phyloP scores from a whole-genome alignment of 2,888 invertebrate species.

The Chelonus formosanus region DNA sequence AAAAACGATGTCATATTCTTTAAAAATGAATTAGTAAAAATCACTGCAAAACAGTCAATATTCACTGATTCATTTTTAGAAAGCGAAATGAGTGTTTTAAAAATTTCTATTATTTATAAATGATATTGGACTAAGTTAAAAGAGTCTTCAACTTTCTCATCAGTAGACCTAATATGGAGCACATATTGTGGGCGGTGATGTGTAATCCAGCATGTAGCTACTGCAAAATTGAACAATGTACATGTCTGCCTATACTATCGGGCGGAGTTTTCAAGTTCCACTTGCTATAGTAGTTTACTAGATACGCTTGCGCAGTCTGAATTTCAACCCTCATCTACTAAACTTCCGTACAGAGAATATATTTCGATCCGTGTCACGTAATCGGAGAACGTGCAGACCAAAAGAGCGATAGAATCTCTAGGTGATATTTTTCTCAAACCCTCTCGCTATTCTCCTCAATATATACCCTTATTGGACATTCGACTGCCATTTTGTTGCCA shows the following conservation, averaged over 20 bases:
- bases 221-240: conserved; percentile 1
- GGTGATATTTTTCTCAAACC: conserved; percentile 25
- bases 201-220: conserved; percentile 8
- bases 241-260: conserved; percentile 5
- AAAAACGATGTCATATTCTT: too few relatives aligned
- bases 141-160: background rate
- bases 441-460: conserved; percentile 28
- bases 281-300: conserved; percentile 3
- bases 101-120: too few relatives aligned
- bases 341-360: conserved; percentile 32
- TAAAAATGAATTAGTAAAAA: too few relatives aligned
- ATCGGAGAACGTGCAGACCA: conserved; percentile 42
- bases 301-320: conserved; percentile 18
- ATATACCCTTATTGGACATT: conserved; percentile 15
- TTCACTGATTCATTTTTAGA: too few relatives aligned
- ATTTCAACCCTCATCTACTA: conserved; percentile 38
- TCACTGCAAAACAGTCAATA: too few relatives aligned
- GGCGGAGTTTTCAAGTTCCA: conserved; percentile 30
- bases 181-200: conserved; percentile 57
- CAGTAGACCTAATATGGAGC: conserved; percentile 41
- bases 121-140: too few relatives aligned
- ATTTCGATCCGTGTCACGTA: conserved; percentile 49
- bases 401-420: conserved; percentile 30
- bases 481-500: conserved; percentile 57
- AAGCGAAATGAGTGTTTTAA: too few relatives aligned